These are phyloP conservation scores for Bicyclus anynana DNA, from an alignment of 1,140 invertebrate genomes.

Conservation along the genomic window DNA sequence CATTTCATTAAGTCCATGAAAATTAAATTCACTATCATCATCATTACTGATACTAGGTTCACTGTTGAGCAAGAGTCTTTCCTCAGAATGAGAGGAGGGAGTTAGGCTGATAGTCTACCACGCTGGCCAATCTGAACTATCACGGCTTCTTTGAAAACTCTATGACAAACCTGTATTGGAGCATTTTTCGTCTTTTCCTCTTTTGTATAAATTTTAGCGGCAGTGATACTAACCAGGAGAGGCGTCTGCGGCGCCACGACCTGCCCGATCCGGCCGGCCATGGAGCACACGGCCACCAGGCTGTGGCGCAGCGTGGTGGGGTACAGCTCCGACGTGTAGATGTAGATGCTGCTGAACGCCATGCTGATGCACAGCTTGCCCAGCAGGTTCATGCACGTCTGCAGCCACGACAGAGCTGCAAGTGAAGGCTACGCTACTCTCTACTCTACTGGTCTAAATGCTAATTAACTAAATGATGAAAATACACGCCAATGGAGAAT, in stretches of 20 bases:
- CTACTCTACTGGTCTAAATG: conserved; percentile 15
- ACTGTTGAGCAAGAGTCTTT: no score
- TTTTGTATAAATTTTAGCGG: no score
- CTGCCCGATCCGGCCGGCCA: conserved; percentile 82
- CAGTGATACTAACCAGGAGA: conserved; percentile 68
- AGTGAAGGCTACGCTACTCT: conserved; percentile 12
- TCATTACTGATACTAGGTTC: no score
- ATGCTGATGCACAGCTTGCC: conserved; percentile 83
- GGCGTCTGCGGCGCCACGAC: conserved; percentile 83
- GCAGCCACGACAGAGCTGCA: conserved; percentile 53
- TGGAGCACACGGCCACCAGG: conserved; percentile 81
- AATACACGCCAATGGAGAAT: not conserved
- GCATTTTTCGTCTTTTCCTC: no score
- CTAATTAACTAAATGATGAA: not conserved
- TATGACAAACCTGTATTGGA: no score
- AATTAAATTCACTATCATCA: no score
- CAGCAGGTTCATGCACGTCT: conserved; percentile 55
- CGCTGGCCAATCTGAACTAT: no score
- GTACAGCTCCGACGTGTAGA: conserved; percentile 84
- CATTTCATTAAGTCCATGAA: no score
- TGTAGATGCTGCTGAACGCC: conserved; percentile 81
- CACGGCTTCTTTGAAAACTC: no score
- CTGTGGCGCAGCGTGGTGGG: conserved; percentile 82
- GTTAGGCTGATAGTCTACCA: no score
- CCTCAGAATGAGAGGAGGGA: no score